Conservation (phyloP, 2,888 invertebrate genomes). For the Leptura quadrifasciata region DNA sequence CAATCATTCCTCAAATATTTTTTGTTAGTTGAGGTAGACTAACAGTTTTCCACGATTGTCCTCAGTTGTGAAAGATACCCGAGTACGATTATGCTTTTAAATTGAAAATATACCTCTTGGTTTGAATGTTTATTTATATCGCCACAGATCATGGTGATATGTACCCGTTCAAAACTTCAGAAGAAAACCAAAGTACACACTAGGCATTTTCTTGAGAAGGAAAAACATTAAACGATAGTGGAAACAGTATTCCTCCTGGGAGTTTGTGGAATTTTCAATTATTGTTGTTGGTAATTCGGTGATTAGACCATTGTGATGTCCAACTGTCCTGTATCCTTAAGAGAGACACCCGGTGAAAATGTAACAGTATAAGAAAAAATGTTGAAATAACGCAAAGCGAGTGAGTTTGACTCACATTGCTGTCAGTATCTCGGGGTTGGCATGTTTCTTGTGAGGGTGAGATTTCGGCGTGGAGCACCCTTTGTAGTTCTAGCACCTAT, state of each 20-base stretch:
- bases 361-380: slow-evolving; percentile 44
- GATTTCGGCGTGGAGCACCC: slow-evolving; percentile 70
- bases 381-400: slow-evolving; percentile 61
- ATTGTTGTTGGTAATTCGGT: too few relatives aligned
- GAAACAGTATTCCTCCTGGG: slow-evolving; percentile 1
- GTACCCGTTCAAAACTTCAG: too few relatives aligned
- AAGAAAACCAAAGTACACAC: too few relatives aligned
- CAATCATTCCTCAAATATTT: too few relatives aligned
- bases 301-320: not conserved
- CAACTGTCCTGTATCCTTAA: slow-evolving; percentile 5
- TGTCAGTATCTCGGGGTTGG: slow-evolving; percentile 62
- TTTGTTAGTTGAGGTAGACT: too few relatives aligned
- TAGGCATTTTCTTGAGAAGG: not conserved
- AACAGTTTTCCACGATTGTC: too few relatives aligned
- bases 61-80: not conserved
- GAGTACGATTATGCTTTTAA: too few relatives aligned
- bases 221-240: not conserved
- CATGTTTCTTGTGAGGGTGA: slow-evolving; percentile 66
- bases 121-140: too few relatives aligned
- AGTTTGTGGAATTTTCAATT: too few relatives aligned
- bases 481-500: slow-evolving; percentile 72
- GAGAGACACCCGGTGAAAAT: slow-evolving; percentile 33
- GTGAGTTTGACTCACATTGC: slow-evolving; percentile 70
- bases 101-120: too few relatives aligned
- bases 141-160: too few relatives aligned